Conservation (phyloP, 2,888 invertebrate genomes). For the Sepiola atlantica region DNA sequence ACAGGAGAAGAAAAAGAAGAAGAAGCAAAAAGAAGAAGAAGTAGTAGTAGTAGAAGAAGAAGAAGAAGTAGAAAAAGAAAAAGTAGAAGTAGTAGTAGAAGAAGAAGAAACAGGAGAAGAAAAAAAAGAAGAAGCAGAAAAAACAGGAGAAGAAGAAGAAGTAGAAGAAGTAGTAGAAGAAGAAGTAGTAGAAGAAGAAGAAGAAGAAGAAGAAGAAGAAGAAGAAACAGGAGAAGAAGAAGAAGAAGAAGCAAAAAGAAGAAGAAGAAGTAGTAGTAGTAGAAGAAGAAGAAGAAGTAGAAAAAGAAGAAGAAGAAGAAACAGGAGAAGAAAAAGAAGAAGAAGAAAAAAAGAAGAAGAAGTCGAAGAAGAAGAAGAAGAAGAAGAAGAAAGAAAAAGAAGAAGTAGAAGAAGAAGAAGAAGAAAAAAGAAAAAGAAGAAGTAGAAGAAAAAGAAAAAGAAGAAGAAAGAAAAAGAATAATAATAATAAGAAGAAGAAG, state of each 20-base stretch:
- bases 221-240: not conserved
- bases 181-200: not conserved
- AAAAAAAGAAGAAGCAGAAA: not conserved
- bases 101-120: not conserved
- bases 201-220: not conserved
- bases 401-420: not conserved
- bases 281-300: not conserved
- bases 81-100: too few species aligned
- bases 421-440: not conserved
- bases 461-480: not conserved
- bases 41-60: too few species aligned
- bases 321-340: not conserved
- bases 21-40: not conserved
- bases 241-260: not conserved
- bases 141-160: not conserved
- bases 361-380: too few species aligned
- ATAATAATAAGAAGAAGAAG: not conserved
- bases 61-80: too few species aligned
- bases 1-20: not conserved
- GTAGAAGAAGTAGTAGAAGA: not conserved
- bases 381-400: not conserved
- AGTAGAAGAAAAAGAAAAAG: not conserved
- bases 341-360: too few species aligned
- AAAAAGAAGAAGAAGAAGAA: not conserved
- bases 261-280: not conserved